Percentiles rank a stretch among this genome's conserved stretches.
Evolutionary conservation across 2,113 vertebrate species (phyloP).

Genomic region (Oreochromis niloticus): DNA sequence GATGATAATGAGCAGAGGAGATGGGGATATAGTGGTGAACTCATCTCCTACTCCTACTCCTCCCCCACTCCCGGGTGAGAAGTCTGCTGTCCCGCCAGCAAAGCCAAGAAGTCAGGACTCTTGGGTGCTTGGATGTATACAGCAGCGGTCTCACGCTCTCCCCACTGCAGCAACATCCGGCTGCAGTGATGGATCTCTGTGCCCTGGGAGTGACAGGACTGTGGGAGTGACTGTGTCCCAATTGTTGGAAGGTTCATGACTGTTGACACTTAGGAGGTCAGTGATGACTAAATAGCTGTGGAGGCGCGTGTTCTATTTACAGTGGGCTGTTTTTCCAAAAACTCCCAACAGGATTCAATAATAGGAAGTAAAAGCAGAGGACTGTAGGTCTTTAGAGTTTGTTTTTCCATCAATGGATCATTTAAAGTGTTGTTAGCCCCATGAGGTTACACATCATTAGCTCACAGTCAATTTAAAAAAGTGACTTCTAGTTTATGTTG

Average conservation of each 20-base stretch:
- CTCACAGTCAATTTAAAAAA: neutral
- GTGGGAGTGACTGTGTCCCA: neutral
- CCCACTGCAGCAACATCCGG: neutral
- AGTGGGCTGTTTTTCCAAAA: neutral
- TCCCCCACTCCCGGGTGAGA: neutral
- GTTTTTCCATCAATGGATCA: neutral
- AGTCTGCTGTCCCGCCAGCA: conserved; percentile 1
- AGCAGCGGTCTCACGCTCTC: neutral
- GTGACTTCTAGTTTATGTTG: neutral
- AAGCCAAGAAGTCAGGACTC: conserved; percentile 18
- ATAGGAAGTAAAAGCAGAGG: neutral
- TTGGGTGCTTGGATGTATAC: neutral
- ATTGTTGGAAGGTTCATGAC: neutral
- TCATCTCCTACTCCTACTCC: neutral
- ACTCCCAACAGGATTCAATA: neutral
- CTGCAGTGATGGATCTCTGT: neutral
- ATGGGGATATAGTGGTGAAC: conserved; percentile 22
- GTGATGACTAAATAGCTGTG: neutral
- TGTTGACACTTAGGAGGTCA: conserved; percentile 6
- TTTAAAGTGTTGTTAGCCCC: neutral
- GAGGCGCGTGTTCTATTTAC: neutral
- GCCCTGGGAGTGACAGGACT: neutral
- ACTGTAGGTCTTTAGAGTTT: neutral
- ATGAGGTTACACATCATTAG: neutral
- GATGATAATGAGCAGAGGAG: conserved; percentile 36